Base-by-base conservation (phyloP, 2,113 vertebrate genomes). In the Cettia cetti region DNA sequence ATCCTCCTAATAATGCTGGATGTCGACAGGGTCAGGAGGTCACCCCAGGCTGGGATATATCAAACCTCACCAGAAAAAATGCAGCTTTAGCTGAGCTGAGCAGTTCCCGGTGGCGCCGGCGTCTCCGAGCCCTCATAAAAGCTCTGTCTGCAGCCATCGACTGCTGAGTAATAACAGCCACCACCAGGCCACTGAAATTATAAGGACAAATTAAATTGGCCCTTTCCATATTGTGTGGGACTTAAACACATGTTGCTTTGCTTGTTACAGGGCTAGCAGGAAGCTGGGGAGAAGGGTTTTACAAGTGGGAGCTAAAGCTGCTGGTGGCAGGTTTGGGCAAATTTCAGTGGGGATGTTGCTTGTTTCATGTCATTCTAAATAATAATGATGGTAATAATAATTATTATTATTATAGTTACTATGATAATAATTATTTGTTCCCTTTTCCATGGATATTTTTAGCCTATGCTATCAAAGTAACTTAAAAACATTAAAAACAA, bases 101-200 rank as follows among this genome's bases (percentile, higher is more conserved):
- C 84, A 56, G 96, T 88, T 96, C 81, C 95, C 76, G 2, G 93
- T 97, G 98, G 98, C 98, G 98, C 98, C 98, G 98, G 98, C 97
- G 83, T 95, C 96, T 95, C 97, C 91, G 30, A 94, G 97, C 95
- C 96, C 97, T 98, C 97, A 94, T 98, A 98, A 98, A 98, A 97
- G 95, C 90, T 77, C 96, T 92, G 92, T 97, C 98, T 97, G 97
- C 97, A 97, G 93, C 94, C 96, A 37, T 57, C n/a, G 33, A 40
- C 79, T 92, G 95, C 95, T 94, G 94, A 81, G 87, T 22, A 81
- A 49, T 59, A 89, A 79, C 86, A 94, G 92, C 89, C 92, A 89
- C 95, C 94, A 90, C 19, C 53, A 94, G 94, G 94, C 64, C 91
- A 70, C 93, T 94, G 81, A 97, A 95, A 97, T 96, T 94, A 90